phyloP scores from a whole-genome alignment of 2,888 invertebrate genomes.

The Gari tellinella region DNA sequence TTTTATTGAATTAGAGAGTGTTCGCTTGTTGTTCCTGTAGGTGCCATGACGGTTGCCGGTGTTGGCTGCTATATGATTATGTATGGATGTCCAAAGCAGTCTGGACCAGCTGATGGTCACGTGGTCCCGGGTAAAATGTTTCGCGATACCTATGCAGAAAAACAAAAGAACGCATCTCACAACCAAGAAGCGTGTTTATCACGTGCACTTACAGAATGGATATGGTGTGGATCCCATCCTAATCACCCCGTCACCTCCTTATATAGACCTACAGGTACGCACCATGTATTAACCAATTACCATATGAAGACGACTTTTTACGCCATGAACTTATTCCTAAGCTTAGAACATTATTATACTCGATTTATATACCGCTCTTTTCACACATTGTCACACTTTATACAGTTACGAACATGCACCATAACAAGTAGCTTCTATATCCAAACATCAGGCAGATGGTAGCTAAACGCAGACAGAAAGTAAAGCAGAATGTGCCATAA shows the following conservation, averaged over 20 bases:
- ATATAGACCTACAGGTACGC: constrained; percentile 32
- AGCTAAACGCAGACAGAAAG: no score
- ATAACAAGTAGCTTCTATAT: no score
- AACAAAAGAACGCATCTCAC: constrained; percentile 31
- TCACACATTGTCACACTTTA: no score
- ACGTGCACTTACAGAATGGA: constrained; percentile 21
- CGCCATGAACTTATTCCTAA: no score
- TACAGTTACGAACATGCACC: no score
- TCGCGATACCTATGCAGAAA: constrained; percentile 63
- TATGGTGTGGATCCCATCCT: constrained; percentile 17
- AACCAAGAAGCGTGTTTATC: constrained; percentile 59
- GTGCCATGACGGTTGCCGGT: constrained; percentile 65
- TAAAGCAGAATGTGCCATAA: no score
- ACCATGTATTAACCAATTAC: no score
- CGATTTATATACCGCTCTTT: no score
- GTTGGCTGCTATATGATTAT: constrained; percentile 62
- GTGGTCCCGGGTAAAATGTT: constrained; percentile 21
- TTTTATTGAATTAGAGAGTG: no score
- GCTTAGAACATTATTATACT: no score
- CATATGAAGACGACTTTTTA: no score
- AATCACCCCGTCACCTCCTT: constrained; percentile 29
- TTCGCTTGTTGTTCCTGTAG: constrained; percentile 25
- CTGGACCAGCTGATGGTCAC: constrained; percentile 37
- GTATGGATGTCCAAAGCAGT: constrained; percentile 64
- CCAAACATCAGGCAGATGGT: no score